Evolutionary conservation across 2,797 vertebrate genomes (phyloP), one percentile per base, ranked within the genome.

Genomic region (Cephalopachus bancanus): DNA sequence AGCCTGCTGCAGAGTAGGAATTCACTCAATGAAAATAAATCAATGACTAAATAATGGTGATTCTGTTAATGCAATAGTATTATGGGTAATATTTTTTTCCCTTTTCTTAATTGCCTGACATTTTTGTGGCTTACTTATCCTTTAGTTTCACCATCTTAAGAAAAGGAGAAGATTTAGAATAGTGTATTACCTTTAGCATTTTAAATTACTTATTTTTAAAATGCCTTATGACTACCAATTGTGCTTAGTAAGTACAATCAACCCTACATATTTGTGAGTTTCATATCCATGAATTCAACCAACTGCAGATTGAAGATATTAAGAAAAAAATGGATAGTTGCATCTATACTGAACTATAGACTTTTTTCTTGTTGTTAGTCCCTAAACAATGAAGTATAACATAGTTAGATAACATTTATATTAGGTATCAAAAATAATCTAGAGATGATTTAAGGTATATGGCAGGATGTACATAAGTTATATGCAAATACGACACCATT

Each of bases 141-240:
- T 86, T 89, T 84, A 90, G 44, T 71, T 76, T 84, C 11, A 59
- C n/a, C 24, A 53, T 71, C 10, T 69, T 64, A 14, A 49, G 83
- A 55, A n/a, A 37, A 0, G 4, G 2, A 19, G 9, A 7, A 65
- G 1, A 79, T 78, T 96, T 91, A 60, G 57, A 89, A 96, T 69
- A 62, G 64, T 80, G 30, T 84, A 95, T 60, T 55, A 81, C 5
- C 55, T 89, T 95, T 44, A 88, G 7, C 10, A 84, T 89, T 95
- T 89, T 72, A 37, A 74, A 76, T 80, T 86, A 92, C 65, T 94
- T 91, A 95, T n/a, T 71, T 93, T 79, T 90, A n/a, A 94, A 87
- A 84, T 28, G 28, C 93, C 28, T 89, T 53, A 71, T 16, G 26
- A 79, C 20, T 95, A 53, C 69, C 51, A 86, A 28, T 87, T 89